Conservation (phyloP, 1,140 invertebrate genomes). For the Probaryconus sp. region DNA sequence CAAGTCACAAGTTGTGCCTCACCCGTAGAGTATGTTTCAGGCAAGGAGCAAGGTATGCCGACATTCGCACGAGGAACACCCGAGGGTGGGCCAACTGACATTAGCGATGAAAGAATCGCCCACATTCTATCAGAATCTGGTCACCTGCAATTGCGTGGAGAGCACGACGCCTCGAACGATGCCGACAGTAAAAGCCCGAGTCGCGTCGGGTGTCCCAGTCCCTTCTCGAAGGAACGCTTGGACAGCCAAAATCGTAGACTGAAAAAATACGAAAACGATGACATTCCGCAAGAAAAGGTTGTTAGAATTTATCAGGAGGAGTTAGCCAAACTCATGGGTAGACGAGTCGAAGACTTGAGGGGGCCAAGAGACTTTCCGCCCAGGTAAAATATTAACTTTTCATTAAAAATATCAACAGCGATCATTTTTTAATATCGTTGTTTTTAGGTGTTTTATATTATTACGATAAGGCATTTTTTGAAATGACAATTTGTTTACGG, state of each 20-base stretch:
- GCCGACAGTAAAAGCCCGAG: slow-evolving; percentile 86
- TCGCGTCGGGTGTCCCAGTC: slow-evolving; percentile 85
- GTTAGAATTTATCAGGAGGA: slow-evolving; percentile 98
- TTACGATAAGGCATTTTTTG: no score
- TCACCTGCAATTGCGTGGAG: slow-evolving; percentile 81
- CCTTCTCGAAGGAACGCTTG: slow-evolving; percentile 85
- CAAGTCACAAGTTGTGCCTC: slow-evolving; percentile 78
- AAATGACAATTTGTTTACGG: no score
- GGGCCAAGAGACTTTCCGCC: slow-evolving; percentile 81
- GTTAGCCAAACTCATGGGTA: slow-evolving; percentile 93
- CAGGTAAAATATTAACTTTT: slow-evolving; percentile 68
- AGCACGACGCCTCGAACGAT: slow-evolving; percentile 75
- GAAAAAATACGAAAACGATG: slow-evolving; percentile 93
- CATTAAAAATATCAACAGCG: no score
- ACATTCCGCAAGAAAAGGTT: slow-evolving; percentile 98
- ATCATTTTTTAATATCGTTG: no score
- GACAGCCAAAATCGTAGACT: slow-evolving; percentile 85
- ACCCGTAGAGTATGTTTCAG: slow-evolving; percentile 82
- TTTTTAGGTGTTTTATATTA: no score
- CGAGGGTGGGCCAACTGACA: slow-evolving; percentile 83
- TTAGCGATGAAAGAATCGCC: slow-evolving; percentile 94
- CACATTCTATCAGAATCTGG: slow-evolving; percentile 95
- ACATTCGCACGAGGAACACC: slow-evolving; percentile 85
- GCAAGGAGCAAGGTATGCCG: slow-evolving; percentile 88
- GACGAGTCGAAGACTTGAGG: slow-evolving; percentile 84